Evolutionary conservation across 2,888 invertebrate species (phyloP), one percentile per base, ranked within the genome.

Genomic region (Euspilapteryx auroguttella): DNA sequence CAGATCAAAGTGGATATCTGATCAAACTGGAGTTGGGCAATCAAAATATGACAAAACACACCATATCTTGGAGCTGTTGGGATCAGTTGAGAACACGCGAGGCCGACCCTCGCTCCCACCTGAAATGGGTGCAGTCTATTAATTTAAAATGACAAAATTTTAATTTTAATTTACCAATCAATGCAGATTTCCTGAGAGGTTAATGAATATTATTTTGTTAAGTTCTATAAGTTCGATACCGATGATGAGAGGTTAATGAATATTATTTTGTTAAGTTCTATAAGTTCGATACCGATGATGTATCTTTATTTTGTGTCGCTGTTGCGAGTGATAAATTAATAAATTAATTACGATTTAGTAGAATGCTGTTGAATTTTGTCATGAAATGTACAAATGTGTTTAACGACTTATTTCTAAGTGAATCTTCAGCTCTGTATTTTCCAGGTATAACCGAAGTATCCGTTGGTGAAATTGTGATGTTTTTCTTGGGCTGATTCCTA

Each of bases 341-440:
- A 9, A 25, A 28, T 27, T 28, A 28, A 23, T 29, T 32, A 66
- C 69, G 71, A 63, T 59, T 65, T 65, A 63, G 65, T 66, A 61
- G 63, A 73, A 68, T 69, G 58, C 62, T 69, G 71, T 71, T 73
- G 63, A 69, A 68, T 68, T 69, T 68, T 68, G 68, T 68, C 71
- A 71, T 69, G 55, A 66, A 66, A 71, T 76, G 75, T 76, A 76
- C 75, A 76, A 76, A 76, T 75, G 65, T 69, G 64, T 71, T 71
- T 55, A 44, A 65, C 65, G 58, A 50, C 53, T 57, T 66, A 63
- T 63, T 14, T 64, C 49, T 71, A 69, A 73, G 73, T 63, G 58
- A 62, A 61, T 59, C 49, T 55, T 7, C 51, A 51, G 25, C 51
- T 65, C 63, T 66, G 66, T 69, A 69, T n/a, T n/a, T 69, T 68